Evolutionary conservation across 1,140 invertebrate genomes (phyloP).

Genomic region (Metopolophium dirhodum): DNA sequence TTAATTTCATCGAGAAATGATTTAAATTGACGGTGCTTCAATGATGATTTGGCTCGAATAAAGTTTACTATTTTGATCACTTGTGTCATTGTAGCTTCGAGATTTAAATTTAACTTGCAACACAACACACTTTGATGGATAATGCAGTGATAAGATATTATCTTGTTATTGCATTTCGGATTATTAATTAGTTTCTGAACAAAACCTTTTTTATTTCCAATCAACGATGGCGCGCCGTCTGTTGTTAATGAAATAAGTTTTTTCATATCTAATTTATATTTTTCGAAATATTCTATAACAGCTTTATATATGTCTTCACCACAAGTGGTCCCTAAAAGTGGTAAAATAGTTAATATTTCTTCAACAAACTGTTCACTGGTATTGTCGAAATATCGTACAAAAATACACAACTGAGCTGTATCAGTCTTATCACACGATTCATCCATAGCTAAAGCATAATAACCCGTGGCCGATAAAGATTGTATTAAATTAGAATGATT

Average conservation of each 20-base stretch:
- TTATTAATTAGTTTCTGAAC: slow-evolving; percentile 43
- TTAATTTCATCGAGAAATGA: too few relatives aligned
- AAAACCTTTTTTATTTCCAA: slow-evolving; percentile 38
- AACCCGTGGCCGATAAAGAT: too few relatives aligned
- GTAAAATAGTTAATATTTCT: slow-evolving; percentile 48
- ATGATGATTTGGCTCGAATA: too few relatives aligned
- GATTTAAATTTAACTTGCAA: too few relatives aligned
- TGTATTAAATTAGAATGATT: slow-evolving; percentile 30
- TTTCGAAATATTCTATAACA: slow-evolving; percentile 39
- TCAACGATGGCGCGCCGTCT: slow-evolving; percentile 25
- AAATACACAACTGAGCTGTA: slow-evolving; percentile 27
- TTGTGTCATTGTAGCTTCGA: too few relatives aligned
- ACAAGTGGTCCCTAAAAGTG: slow-evolving; percentile 15
- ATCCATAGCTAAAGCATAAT: slow-evolving; percentile 36
- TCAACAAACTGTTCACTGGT: slow-evolving; percentile 32
- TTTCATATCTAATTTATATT: slow-evolving; percentile 31
- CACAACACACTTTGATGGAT: too few relatives aligned
- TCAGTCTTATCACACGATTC: slow-evolving; percentile 35
- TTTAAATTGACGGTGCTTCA: too few relatives aligned
- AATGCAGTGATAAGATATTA: slow-evolving; percentile 44
- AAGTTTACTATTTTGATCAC: too few relatives aligned
- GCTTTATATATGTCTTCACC: slow-evolving; percentile 21
- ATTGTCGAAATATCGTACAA: slow-evolving; percentile 39
- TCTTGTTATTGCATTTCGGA: background rate
- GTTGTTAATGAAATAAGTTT: background rate